phyloP scores from a whole-genome alignment of 2,797 vertebrate genomes.

The Todus mexicanus region DNA sequence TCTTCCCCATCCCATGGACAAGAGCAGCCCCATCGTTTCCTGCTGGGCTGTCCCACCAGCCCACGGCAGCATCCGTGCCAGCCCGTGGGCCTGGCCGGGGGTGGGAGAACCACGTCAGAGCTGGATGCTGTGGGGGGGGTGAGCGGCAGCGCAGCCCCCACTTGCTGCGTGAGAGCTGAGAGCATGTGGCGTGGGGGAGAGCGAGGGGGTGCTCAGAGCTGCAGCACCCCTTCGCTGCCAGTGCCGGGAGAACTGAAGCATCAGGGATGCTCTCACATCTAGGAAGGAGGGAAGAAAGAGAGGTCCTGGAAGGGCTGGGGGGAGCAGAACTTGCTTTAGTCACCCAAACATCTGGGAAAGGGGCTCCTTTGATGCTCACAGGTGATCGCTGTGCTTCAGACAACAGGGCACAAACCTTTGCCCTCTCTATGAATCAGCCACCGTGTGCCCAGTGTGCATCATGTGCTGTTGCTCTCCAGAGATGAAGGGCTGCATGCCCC shows the following conservation, averaged over 20 bases:
- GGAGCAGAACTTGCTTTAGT: not conserved
- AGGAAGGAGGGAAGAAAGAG: not conserved
- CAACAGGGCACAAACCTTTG: not conserved
- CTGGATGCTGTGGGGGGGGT: not conserved
- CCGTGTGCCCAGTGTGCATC: not conserved
- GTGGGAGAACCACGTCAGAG: slow-evolving; percentile 10
- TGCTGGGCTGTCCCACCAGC: not conserved
- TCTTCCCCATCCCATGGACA: not conserved
- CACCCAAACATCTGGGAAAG: not conserved
- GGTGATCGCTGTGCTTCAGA: not conserved
- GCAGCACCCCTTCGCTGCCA: not conserved
- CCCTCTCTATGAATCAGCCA: not conserved
- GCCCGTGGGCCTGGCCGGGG: not conserved
- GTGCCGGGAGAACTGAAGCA: fast-evolving
- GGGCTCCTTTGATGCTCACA: not conserved
- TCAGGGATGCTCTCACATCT: fast-evolving
- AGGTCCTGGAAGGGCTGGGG: not conserved
- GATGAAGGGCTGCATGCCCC: not conserved
- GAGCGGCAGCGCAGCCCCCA: not conserved
- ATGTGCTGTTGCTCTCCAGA: not conserved
- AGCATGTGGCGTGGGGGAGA: slow-evolving; percentile 15
- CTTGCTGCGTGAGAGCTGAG: not conserved
- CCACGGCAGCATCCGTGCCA: not conserved
- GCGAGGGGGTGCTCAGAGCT: not conserved
- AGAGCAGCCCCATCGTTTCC: not conserved